A percentile compares a stretch with the other conserved stretches of the same genome.
phyloP scores from a whole-genome alignment of 2,797 vertebrate genomes.

The Sebastes minor region DNA sequence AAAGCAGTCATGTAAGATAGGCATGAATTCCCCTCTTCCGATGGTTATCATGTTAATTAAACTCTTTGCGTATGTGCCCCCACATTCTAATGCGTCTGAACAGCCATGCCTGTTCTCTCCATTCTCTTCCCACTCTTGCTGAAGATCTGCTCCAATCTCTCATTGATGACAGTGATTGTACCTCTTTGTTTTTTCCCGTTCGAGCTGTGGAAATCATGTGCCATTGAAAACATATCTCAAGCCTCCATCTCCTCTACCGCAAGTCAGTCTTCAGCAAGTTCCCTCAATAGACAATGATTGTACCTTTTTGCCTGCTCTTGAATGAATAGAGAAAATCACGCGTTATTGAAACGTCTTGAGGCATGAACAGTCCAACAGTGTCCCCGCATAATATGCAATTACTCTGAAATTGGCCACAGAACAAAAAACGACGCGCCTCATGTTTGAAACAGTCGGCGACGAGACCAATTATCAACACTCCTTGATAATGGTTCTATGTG shows the following conservation, averaged over 20 bases:
- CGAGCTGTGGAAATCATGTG: constrained; percentile 22
- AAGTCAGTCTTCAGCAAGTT: constrained; percentile 12
- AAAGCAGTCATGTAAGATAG: not conserved
- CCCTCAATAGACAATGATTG: constrained; percentile 51
- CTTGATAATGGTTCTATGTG: constrained; percentile 21
- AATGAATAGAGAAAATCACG: constrained; percentile 49
- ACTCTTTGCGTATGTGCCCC: not conserved
- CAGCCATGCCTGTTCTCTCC: not conserved
- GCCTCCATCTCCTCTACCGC: constrained; percentile 5
- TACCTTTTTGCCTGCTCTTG: constrained; percentile 35
- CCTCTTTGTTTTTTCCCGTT: constrained; percentile 15
- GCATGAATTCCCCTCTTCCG: not conserved
- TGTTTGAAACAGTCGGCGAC: constrained; percentile 38
- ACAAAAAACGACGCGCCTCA: not conserved
- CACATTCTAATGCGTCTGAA: not conserved
- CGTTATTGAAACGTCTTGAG: constrained; percentile 50
- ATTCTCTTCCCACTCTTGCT: not conserved
- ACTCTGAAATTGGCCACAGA: constrained; percentile 43
- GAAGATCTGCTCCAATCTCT: constrained; percentile 1
- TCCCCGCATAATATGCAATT: constrained; percentile 50
- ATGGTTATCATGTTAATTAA: constrained; percentile 29
- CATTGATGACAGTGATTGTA: constrained; percentile 28
- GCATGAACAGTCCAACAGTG: constrained; percentile 32
- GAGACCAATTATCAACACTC: constrained; percentile 43
- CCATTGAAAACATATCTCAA: constrained; percentile 28